Evolutionary conservation across 2,888 invertebrate species (phyloP).

Genomic region (Anorthoa munda): DNA sequence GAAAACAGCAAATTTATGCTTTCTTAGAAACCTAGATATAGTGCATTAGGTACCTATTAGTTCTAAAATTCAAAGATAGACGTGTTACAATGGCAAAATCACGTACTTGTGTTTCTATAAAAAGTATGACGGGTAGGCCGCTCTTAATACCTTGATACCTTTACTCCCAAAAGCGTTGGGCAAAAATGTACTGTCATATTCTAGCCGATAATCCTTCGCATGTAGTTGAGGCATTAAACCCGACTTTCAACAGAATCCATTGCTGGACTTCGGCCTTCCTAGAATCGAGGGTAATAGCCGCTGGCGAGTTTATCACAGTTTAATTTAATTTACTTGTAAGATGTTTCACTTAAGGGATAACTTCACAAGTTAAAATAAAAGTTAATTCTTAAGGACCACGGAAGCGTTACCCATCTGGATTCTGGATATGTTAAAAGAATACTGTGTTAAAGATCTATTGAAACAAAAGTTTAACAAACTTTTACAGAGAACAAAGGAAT

Average conservation of each 20-base stretch:
- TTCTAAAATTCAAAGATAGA: too few species aligned
- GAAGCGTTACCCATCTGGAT: slow-evolving; percentile 9
- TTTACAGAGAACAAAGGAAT: slow-evolving; percentile 38
- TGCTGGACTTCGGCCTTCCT: background rate
- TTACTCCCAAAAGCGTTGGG: background rate
- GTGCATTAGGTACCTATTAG: too few species aligned
- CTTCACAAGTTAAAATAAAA: slow-evolving; percentile 25
- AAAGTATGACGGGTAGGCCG: too few species aligned
- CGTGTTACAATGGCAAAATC: too few species aligned
- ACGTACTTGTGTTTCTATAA: too few species aligned
- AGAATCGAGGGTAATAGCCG: background rate
- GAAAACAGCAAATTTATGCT: too few species aligned
- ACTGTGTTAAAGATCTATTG: background rate
- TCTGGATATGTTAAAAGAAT: background rate
- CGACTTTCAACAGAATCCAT: slow-evolving; percentile 2
- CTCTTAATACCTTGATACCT: background rate
- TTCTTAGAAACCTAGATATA: too few species aligned
- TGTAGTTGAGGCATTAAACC: background rate
- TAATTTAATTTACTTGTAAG: slow-evolving; percentile 38
- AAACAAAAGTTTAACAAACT: slow-evolving; percentile 23
- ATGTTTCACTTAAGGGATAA: slow-evolving; percentile 6
- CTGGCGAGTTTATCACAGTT: slow-evolving; percentile 2
- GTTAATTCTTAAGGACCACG: background rate
- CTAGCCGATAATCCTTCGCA: background rate
- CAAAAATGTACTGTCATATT: background rate